These are phyloP conservation scores for Eulemur macaco DNA, from an alignment of 2,113 vertebrate species.

Conservation along the genomic window DNA sequence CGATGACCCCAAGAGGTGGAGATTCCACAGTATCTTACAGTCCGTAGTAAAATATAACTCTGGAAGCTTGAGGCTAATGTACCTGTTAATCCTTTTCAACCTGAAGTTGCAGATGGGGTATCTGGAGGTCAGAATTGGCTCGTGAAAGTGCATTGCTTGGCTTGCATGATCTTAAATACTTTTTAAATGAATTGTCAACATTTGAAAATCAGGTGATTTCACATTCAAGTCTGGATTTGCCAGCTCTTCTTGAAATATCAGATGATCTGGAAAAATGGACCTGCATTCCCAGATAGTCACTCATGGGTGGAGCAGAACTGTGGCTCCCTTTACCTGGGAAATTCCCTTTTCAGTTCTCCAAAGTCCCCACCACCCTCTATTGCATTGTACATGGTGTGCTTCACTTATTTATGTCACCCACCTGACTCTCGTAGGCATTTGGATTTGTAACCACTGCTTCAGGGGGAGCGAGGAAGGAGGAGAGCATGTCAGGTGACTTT, in stretches of 20 bases:
- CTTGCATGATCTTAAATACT: background rate
- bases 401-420: background rate
- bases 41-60: background rate
- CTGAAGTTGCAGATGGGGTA: background rate
- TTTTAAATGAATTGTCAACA: background rate
- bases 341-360: background rate
- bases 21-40: background rate
- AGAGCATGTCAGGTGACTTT: background rate
- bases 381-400: rapidly evolving
- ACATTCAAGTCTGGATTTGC: background rate
- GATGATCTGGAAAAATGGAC: background rate
- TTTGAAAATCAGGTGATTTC: background rate
- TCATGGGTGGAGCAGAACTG: background rate
- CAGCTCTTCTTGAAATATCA: constrained; percentile 10
- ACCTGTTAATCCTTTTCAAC: background rate
- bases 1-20: background rate
- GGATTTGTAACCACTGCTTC: background rate
- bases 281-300: background rate
- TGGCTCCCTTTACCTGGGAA: background rate
- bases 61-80: background rate
- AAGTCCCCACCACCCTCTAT: background rate
- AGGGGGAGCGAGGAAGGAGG: background rate
- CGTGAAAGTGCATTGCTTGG: background rate
- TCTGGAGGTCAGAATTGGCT: background rate
- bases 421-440: background rate